Evolutionary conservation across 2,888 invertebrate genomes (phyloP), one percentile per base, ranked within the genome.

Genomic region (Xylophagus ater): DNA sequence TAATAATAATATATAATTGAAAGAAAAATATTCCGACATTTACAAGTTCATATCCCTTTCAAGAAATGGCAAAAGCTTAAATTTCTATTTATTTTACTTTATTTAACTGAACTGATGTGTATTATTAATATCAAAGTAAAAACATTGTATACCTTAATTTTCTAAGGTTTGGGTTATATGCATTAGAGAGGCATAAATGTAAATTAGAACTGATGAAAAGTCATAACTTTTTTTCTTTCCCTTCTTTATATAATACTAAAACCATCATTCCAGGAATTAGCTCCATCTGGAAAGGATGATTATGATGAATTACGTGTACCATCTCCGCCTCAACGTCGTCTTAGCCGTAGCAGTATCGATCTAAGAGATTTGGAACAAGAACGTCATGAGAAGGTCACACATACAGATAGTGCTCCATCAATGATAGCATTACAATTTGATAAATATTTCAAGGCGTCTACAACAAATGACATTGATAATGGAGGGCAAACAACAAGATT

Each of bases 331-430:
- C 65, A 65, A 14, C 54, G 66, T 4, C 58, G 65, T 17, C 56
- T 65, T 2, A 64, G 65, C 45, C 60, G 65, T 40, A 65, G 65
- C 49, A 66, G 66, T 53, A 65, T 65, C 42, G 65, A 65, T 50
- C 51, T 65, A 38, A 58, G 66, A 35, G 65, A 65, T 51, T 52
- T 65, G 36, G 65, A 65, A 44, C 64, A 63, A 47, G 64, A 65
- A 45, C 58, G 59, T 14, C 63, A 64, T 37, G 65, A 65, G 43
- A 64, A 63, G 49, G 65, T 65, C 40, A 58, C 61, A 14, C 66
- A 65, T 46, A 66, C 66, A 4, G 65, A 65, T 45, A 65, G 65
- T 46, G 66, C 64, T 4, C 64, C 64, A 3, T 65, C 65, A 13
- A 65, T 64, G 62, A 62, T 65, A 48, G 61, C 64, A 0, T 46